These are phyloP conservation scores for Acestrorhynchus altus DNA, from an alignment of 2,797 vertebrate genomes.

Conservation along the genomic window DNA sequence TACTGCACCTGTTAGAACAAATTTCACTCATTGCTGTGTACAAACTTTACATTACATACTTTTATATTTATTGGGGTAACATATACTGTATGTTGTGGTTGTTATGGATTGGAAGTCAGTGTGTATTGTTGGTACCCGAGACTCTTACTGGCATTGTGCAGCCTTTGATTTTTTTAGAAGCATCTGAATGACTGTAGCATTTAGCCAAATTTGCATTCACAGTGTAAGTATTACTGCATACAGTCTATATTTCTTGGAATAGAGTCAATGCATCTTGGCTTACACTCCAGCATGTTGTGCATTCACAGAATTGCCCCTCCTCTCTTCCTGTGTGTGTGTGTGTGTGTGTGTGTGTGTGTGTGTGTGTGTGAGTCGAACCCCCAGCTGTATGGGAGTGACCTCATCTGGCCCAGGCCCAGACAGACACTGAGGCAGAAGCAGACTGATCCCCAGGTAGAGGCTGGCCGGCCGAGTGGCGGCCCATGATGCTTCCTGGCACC, in stretches of 20 bases:
- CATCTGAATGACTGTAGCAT: no score
- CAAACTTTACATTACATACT: no score
- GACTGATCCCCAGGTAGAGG: slow-evolving; percentile 52
- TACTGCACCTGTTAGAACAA: no score
- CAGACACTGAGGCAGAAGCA: slow-evolving; percentile 43
- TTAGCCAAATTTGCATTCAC: not conserved
- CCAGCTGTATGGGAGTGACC: not conserved
- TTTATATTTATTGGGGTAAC: no score
- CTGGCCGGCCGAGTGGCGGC: slow-evolving; percentile 30
- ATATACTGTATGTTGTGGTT: no score
- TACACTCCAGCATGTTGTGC: not conserved
- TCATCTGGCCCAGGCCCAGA: slow-evolving; percentile 20
- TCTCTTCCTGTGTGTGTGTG: not conserved
- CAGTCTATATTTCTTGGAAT: not conserved
- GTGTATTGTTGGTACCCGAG: no score
- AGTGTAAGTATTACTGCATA: not conserved
- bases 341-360: not conserved
- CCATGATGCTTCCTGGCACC: slow-evolving; percentile 61
- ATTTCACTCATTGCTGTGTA: no score
- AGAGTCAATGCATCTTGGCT: slow-evolving; percentile 1
- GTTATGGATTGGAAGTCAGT: no score
- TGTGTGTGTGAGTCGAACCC: slow-evolving; percentile 1
- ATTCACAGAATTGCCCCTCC: not conserved
- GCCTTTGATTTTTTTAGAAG: no score
- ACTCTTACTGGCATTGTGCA: no score